Evolutionary conservation across 1,140 invertebrate genomes (phyloP).

Genomic region (Dendrolimus punctatus): DNA sequence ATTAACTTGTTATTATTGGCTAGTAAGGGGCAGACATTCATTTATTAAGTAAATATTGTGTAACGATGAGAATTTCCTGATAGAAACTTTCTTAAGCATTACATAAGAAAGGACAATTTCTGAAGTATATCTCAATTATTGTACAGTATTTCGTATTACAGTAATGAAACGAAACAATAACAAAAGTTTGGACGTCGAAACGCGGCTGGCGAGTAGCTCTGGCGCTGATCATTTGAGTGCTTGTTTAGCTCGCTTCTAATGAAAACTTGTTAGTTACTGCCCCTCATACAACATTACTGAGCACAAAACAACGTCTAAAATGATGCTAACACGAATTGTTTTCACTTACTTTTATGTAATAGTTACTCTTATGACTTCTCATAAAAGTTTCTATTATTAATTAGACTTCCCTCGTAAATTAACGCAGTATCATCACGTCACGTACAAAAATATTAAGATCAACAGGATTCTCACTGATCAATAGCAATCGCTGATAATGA

Average conservation of each 20-base stretch:
- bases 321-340: constrained; percentile 24
- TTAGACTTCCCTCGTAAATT: too few species aligned
- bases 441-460: too few species aligned
- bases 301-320: constrained; percentile 39
- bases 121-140: constrained; percentile 64
- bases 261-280: constrained; percentile 64
- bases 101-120: constrained; percentile 54
- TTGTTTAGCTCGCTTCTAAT: constrained; percentile 56
- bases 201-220: constrained; percentile 46
- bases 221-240: constrained; percentile 58
- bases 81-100: constrained; percentile 59
- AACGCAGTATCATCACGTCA: too few species aligned
- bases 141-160: constrained; percentile 66
- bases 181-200: constrained; percentile 62
- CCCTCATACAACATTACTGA: constrained; percentile 42
- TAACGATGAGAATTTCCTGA: constrained; percentile 42
- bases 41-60: constrained; percentile 50
- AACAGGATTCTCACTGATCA: background rate
- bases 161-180: constrained; percentile 69
- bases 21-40: constrained; percentile 43
- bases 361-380: too few species aligned
- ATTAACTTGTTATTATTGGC: constrained; percentile 45
- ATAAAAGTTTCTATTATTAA: too few species aligned
- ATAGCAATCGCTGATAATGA: constrained; percentile 10
- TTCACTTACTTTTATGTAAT: constrained; percentile 20